These are phyloP conservation scores for Melanostoma scalare DNA, from an alignment of 2,888 invertebrate genomes.

Conservation along the genomic window DNA sequence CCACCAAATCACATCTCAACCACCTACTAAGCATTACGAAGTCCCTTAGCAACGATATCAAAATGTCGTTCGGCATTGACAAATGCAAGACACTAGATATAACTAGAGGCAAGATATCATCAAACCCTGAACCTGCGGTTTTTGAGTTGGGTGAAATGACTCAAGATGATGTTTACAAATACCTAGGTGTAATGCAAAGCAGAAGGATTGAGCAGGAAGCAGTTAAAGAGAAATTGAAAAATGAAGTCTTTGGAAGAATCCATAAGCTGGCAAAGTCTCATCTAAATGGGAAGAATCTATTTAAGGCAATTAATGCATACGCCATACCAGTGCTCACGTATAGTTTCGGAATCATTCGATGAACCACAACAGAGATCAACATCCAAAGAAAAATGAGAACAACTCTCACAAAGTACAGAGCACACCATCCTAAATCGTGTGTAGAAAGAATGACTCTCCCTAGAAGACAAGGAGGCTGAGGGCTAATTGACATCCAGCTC, in stretches of 20 bases:
- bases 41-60: too few relatives aligned
- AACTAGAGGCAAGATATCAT: too few relatives aligned
- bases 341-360: constrained; percentile 8
- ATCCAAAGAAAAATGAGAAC: constrained; percentile 8
- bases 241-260: background rate
- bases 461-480: background rate
- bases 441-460: constrained; percentile 9
- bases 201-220: too few relatives aligned
- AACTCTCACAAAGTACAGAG: constrained; percentile 5
- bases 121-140: too few relatives aligned
- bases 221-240: background rate
- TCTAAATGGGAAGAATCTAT: background rate
- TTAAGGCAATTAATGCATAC: constrained; percentile 4
- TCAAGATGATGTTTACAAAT: background rate
- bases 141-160: too few relatives aligned
- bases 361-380: constrained; percentile 5
- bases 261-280: background rate
- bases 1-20: too few relatives aligned
- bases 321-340: constrained; percentile 18
- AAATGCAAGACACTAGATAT: too few relatives aligned
- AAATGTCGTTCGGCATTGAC: too few relatives aligned
- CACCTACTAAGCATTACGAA: too few relatives aligned
- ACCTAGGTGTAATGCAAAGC: background rate
- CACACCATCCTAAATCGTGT: constrained; percentile 15
- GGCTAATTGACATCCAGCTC: background rate